Conservation (phyloP, 2,888 invertebrate genomes). For the Geotrupes spiniger region DNA sequence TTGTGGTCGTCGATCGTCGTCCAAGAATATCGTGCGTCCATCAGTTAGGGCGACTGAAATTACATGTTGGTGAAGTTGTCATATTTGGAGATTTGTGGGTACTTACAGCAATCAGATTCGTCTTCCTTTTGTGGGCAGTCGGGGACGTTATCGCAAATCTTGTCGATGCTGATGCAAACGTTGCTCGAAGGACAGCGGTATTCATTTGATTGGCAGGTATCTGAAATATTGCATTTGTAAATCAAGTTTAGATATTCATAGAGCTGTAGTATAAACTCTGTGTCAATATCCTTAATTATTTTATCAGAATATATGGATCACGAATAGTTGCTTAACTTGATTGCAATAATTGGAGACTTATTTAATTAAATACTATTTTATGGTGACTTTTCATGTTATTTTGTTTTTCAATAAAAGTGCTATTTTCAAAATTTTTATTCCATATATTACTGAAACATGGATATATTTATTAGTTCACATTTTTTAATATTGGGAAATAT, state of each 20-base stretch:
- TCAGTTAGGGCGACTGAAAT: slow-evolving; percentile 66
- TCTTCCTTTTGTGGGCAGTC: slow-evolving; percentile 74
- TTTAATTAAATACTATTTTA: no score
- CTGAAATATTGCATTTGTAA: slow-evolving; percentile 51
- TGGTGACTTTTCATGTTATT: no score
- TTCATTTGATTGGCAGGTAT: slow-evolving; percentile 56
- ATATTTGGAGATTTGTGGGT: slow-evolving; percentile 16
- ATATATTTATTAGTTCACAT: no score
- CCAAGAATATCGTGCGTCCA: slow-evolving; percentile 58
- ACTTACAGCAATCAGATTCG: slow-evolving; percentile 75
- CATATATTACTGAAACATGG: no score
- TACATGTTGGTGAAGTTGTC: slow-evolving; percentile 19
- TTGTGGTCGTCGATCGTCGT: slow-evolving; percentile 60
- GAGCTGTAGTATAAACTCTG: not conserved
- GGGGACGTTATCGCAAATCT: slow-evolving; percentile 62
- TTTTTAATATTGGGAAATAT: no score
- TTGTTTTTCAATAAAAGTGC: no score
- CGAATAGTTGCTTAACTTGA: no score
- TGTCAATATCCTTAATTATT: no score
- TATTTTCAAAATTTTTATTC: no score
- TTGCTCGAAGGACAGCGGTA: slow-evolving; percentile 65
- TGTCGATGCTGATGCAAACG: slow-evolving; percentile 59
- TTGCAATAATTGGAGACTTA: no score
- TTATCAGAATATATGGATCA: no score
- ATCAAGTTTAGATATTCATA: no score